Base-by-base conservation (phyloP, 1,140 invertebrate species). In the Cydia amplana region DNA sequence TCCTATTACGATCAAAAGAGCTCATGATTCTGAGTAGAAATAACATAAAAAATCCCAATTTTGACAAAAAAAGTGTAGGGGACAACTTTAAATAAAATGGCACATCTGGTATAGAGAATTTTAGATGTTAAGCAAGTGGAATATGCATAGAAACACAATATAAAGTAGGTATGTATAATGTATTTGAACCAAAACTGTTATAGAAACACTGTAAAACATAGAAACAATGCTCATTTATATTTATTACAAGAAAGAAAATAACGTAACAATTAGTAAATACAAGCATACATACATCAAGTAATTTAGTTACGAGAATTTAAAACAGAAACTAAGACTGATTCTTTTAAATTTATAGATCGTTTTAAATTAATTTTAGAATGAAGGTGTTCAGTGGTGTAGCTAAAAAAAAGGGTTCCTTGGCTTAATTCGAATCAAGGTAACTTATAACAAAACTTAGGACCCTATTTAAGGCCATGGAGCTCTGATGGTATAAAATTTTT, bases 171-270 rank as follows among this genome's bases (percentile, higher is more conserved):
- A 51, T 51, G 49, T 51, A 51, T 51, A 51, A 86, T 90, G 85
- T 90, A 90, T 87, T 89, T 84, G 84, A 84, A 88, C 81, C 80
- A 91, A 91, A 86, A 81, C 79, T 43, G 80, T 81, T 84, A 84
- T 86, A 85, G 81, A 85, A 87, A 84, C 89, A 89, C 88, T 90
- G 88, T 91, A 90, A 86, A 90, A 75, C 83, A 83, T 90, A 90
- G 82, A 89, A 91, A 88, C 80, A 86, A 83, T 85, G 83, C 74
- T 82, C 77, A 83, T 82, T 51, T 88, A 88, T 85, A 87, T 85
- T 87, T 82, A 82, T 85, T 85, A 89, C 80, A 82, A 79, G 73
- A 79, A 78, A 81, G 63, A 78, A 85, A 74, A 84, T 84, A 79
- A 78, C 84, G 82, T 85, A 84, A 80, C 76, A 83, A 82, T 85